Evolutionary conservation across 2,113 vertebrate species (phyloP).

Genomic region (Anoplopoma fimbria): DNA sequence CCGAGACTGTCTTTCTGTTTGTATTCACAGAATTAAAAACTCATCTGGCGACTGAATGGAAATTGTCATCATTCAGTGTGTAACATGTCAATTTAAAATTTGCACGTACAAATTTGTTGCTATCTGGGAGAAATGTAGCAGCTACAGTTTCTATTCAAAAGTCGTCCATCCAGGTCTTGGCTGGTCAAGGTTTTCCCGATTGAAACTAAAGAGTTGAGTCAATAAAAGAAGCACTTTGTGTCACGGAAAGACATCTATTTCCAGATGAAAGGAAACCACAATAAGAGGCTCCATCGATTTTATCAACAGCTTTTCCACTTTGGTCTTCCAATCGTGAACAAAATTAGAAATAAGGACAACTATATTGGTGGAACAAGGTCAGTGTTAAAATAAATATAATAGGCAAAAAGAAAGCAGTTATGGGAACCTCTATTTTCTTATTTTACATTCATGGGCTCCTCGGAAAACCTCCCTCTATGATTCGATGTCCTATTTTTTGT

Average conservation of each 20-base stretch:
- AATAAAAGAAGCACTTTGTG: conserved; percentile 21
- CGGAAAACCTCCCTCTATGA: background rate
- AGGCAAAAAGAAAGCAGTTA: background rate
- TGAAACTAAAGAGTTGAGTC: background rate
- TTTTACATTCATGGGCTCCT: background rate
- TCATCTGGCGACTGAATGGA: too few species aligned
- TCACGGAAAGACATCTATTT: conserved; percentile 28
- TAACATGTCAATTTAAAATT: background rate
- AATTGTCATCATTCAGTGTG: too few species aligned
- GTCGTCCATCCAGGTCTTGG: conserved; percentile 1
- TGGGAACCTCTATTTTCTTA: background rate
- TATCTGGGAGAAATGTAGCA: background rate
- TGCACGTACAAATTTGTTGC: background rate
- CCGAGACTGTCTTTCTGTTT: too few species aligned
- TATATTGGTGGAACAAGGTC: conserved; percentile 1
- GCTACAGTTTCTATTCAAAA: background rate
- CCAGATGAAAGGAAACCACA: conserved; percentile 35
- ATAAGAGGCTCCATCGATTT: conserved; percentile 15
- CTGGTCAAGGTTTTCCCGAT: conserved; percentile 9
- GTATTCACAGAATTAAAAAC: too few species aligned
- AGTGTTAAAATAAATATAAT: background rate
- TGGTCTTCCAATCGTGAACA: background rate
- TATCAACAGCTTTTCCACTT: conserved; percentile 21
- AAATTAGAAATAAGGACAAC: conserved; percentile 5
- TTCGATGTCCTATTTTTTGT: background rate